phyloP scores from a whole-genome alignment of 2,113 vertebrate species.

The Meriones unguiculatus region DNA sequence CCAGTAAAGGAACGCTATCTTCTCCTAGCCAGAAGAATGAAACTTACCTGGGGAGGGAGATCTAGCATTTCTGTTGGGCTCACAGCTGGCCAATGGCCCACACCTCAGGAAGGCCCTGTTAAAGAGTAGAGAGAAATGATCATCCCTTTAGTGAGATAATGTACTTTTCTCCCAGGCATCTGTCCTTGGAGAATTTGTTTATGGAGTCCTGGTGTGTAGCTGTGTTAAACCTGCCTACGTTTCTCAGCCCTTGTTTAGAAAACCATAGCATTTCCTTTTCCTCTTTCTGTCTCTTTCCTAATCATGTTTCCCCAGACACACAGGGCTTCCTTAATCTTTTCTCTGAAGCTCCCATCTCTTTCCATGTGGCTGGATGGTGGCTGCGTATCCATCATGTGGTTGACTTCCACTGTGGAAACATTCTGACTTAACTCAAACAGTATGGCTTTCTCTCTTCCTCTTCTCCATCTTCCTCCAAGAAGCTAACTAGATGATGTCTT shows the following conservation, averaged over 20 bases:
- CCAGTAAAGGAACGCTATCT: not conserved
- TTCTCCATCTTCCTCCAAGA: not conserved
- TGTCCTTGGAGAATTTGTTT: not conserved
- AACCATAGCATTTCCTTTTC: not conserved
- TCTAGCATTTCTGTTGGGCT: not conserved
- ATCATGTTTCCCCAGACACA: rapidly evolving
- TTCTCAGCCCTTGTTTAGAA: not conserved
- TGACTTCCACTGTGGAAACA: not conserved
- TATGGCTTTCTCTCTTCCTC: not conserved
- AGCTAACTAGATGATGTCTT: not conserved
- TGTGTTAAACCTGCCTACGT: not conserved
- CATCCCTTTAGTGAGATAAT: not conserved
- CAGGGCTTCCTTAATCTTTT: not conserved
- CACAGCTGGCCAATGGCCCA: not conserved
- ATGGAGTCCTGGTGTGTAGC: not conserved
- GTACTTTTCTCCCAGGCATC: not conserved
- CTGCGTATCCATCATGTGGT: not conserved
- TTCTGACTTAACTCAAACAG: not conserved
- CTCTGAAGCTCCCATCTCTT: not conserved
- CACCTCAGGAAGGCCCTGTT: not conserved
- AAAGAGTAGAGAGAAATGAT: not conserved
- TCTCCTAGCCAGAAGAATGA: not conserved
- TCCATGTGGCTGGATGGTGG: not conserved
- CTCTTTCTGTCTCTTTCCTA: not conserved
- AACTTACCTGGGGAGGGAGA: not conserved